phyloP scores from a whole-genome alignment of 2,888 invertebrate genomes.

The Scrobipalpa costella region DNA sequence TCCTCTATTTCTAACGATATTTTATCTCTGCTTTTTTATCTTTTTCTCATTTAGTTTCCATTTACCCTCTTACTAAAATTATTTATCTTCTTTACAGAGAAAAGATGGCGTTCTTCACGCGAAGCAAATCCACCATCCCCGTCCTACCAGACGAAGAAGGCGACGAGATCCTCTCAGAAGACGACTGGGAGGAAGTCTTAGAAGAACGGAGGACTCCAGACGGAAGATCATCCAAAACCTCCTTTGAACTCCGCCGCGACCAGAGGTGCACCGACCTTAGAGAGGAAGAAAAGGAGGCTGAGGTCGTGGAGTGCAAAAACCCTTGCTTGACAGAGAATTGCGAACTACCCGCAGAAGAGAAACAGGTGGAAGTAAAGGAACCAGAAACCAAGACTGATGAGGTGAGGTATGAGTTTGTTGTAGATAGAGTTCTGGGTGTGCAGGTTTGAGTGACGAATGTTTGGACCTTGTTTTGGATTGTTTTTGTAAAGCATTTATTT shows the following conservation, averaged over 20 bases:
- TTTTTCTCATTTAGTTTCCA: too few relatives aligned
- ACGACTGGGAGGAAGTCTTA: slow-evolving; percentile 73
- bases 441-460: slow-evolving; percentile 83
- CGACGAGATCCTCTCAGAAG: slow-evolving; percentile 66
- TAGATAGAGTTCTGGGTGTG: slow-evolving; percentile 91
- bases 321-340: slow-evolving; percentile 47
- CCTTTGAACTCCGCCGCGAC: slow-evolving; percentile 62
- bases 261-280: slow-evolving; percentile 32
- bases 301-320: slow-evolving; percentile 67
- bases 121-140: slow-evolving; percentile 88
- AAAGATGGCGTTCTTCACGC: slow-evolving; percentile 98
- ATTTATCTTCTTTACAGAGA: slow-evolving; percentile 83
- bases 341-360: background rate
- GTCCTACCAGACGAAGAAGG: slow-evolving; percentile 85
- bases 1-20: too few relatives aligned
- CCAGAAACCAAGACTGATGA: slow-evolving; percentile 68
- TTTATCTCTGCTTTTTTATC: too few relatives aligned
- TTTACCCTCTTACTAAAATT: background rate
- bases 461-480: slow-evolving; percentile 37
- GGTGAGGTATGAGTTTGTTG: slow-evolving; percentile 89
- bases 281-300: background rate
- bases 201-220: slow-evolving; percentile 73
- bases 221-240: slow-evolving; percentile 73
- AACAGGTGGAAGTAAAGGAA: slow-evolving; percentile 42
- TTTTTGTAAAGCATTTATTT: background rate